Evolutionary conservation across 2,113 vertebrate genomes (phyloP).

Genomic region (Sminthopsis crassicaudata): DNA sequence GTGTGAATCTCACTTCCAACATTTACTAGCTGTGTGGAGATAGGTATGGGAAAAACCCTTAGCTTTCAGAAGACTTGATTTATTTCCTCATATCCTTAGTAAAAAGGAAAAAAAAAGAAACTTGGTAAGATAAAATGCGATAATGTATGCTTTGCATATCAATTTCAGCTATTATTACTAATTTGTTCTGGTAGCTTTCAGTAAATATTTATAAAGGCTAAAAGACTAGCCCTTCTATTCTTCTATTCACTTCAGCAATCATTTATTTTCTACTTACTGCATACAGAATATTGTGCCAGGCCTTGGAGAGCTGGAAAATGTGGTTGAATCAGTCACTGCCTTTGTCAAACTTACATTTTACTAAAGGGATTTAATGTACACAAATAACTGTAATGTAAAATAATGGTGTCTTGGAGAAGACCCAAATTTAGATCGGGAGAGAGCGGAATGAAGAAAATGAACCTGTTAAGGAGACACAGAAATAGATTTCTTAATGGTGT

Average conservation of each 20-base stretch:
- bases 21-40: not conserved
- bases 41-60: not conserved
- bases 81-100: not conserved
- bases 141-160: not conserved
- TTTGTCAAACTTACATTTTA: not conserved
- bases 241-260: not conserved
- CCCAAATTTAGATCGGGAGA: not conserved
- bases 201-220: not conserved
- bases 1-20: not conserved
- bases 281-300: not conserved
- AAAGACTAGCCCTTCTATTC: not conserved
- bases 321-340: not conserved
- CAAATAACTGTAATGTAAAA: not conserved
- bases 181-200: not conserved
- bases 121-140: not conserved
- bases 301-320: not conserved
- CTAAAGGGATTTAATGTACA: not conserved
- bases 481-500: not conserved
- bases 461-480: not conserved
- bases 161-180: not conserved
- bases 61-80: not conserved
- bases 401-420: not conserved
- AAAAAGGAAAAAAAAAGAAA: not conserved
- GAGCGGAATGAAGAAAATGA: not conserved
- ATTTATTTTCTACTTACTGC: not conserved